These are phyloP conservation scores for Oophaga pumilio DNA, from an alignment of 2,113 vertebrate species.

Conservation along the genomic window DNA sequence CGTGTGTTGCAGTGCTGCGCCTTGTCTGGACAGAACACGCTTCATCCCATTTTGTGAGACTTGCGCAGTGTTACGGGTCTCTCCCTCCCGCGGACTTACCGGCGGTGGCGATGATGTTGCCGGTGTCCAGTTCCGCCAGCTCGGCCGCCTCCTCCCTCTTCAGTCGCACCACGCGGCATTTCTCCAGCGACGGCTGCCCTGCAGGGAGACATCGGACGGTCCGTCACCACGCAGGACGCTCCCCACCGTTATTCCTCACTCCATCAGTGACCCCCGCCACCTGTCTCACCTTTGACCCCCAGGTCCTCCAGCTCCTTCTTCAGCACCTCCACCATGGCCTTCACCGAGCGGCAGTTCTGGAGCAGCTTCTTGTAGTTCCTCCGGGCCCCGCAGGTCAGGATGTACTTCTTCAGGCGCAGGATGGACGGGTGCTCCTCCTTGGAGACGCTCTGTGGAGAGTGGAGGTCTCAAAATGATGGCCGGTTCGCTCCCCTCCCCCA, in stretches of 20 bases:
- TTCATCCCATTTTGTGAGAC: no score
- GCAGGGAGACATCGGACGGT: not conserved
- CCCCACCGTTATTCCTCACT: not conserved
- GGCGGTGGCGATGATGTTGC: slow-evolving; percentile 80
- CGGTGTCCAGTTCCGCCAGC: slow-evolving; percentile 79
- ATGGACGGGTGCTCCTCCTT: slow-evolving; percentile 69
- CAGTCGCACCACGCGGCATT: slow-evolving; percentile 76
- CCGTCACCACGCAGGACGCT: not conserved
- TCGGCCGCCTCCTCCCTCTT: slow-evolving; percentile 80
- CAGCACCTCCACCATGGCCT: slow-evolving; percentile 71
- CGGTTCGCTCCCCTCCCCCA: not conserved
- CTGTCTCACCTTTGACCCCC: slow-evolving; percentile 78
- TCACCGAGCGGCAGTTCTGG: slow-evolving; percentile 70
- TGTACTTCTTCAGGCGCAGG: slow-evolving; percentile 79
- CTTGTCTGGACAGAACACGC: no score
- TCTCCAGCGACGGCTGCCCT: slow-evolving; percentile 81
- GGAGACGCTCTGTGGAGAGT: not conserved
- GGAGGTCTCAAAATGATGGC: not conserved
- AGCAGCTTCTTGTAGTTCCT: slow-evolving; percentile 85
- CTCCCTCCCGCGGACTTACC: slow-evolving; percentile 65
- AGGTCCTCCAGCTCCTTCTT: slow-evolving; percentile 80
- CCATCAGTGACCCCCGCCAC: not conserved
- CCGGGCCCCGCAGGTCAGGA: slow-evolving; percentile 78
- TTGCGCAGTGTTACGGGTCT: no score
- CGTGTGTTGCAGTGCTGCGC: no score